phyloP scores from a whole-genome alignment of 2,888 invertebrate genomes.

The Clepsis dumicolana region DNA sequence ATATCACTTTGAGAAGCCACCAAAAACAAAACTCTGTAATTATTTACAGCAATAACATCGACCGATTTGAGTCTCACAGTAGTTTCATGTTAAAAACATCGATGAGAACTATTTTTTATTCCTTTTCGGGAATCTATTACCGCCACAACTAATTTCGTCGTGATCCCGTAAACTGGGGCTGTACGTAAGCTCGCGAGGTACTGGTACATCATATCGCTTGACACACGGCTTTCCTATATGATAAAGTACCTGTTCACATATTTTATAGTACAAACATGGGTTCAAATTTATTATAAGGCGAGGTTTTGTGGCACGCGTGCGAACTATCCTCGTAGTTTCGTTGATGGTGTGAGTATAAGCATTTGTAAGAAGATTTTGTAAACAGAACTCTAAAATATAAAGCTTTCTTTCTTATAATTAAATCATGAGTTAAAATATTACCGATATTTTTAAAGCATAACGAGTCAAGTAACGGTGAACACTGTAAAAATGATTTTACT shows the following conservation, averaged over 20 bases:
- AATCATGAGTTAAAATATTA: too few relatives aligned
- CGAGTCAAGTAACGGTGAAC: too few relatives aligned
- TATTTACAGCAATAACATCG: too few relatives aligned
- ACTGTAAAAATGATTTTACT: too few relatives aligned
- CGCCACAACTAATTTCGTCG: slow-evolving; percentile 69
- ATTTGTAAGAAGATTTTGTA: neutral
- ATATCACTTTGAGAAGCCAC: too few relatives aligned
- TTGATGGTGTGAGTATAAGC: neutral
- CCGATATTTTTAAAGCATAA: too few relatives aligned
- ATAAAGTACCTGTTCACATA: slow-evolving; percentile 83
- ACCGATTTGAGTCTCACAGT: too few relatives aligned
- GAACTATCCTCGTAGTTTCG: slow-evolving; percentile 14
- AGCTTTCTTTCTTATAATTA: too few relatives aligned
- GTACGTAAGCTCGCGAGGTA: slow-evolving; percentile 74
- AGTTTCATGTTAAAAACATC: neutral
- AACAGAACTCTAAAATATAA: too few relatives aligned
- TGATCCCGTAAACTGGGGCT: slow-evolving; percentile 58
- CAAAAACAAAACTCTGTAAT: too few relatives aligned
- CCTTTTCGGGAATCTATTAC: slow-evolving; percentile 67
- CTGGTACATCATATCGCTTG: slow-evolving; percentile 77
- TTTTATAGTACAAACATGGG: slow-evolving; percentile 77
- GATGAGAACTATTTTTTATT: neutral
- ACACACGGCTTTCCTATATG: slow-evolving; percentile 80
- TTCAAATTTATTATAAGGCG: slow-evolving; percentile 68
- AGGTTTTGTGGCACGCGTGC: slow-evolving; percentile 20